These are phyloP conservation scores for Gasterosteus nipponicus DNA, from an alignment of 2,113 vertebrate genomes.

Conservation along the genomic window DNA sequence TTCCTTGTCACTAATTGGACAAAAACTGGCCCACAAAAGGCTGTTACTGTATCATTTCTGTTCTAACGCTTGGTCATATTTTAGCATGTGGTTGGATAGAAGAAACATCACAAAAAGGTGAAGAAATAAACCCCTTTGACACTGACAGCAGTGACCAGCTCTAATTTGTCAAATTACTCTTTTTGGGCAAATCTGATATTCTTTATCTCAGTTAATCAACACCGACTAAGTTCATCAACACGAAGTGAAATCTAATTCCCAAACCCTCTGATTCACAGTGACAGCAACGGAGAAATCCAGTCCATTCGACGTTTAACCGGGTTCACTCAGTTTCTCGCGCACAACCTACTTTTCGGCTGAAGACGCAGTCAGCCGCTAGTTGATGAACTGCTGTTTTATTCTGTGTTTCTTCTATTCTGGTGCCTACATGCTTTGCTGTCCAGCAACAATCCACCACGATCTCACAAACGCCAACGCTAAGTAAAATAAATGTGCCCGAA, in stretches of 20 bases:
- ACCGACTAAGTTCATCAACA: neutral
- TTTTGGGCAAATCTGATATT: neutral
- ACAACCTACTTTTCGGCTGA: constrained; percentile 12
- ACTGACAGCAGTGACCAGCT: neutral
- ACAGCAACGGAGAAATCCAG: constrained; percentile 47
- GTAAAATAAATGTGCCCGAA: constrained; percentile 46
- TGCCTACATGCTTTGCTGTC: constrained; percentile 81
- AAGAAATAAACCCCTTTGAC: constrained; percentile 6
- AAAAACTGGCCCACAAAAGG: constrained; percentile 27
- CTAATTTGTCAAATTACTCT: neutral
- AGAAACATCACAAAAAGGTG: constrained; percentile 24
- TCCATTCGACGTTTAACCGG: constrained; percentile 21
- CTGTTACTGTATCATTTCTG: constrained; percentile 8
- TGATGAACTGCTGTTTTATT: constrained; percentile 67
- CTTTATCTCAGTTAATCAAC: neutral
- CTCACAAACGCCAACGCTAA: constrained; percentile 58
- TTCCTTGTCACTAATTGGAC: constrained; percentile 47
- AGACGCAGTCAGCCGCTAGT: constrained; percentile 79
- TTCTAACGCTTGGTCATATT: neutral
- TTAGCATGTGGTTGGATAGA: constrained; percentile 16
- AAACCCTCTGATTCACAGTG: constrained; percentile 13
- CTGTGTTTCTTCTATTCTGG: constrained; percentile 38
- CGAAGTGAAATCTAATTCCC: constrained; percentile 16
- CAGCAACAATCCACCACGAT: constrained; percentile 87
- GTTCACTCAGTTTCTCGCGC: constrained; percentile 19